A percentile compares a stretch with the other conserved stretches of the same genome.
phyloP scores from a whole-genome alignment of 92 coral and sea anemone species.

The Montipora capitata region DNA sequence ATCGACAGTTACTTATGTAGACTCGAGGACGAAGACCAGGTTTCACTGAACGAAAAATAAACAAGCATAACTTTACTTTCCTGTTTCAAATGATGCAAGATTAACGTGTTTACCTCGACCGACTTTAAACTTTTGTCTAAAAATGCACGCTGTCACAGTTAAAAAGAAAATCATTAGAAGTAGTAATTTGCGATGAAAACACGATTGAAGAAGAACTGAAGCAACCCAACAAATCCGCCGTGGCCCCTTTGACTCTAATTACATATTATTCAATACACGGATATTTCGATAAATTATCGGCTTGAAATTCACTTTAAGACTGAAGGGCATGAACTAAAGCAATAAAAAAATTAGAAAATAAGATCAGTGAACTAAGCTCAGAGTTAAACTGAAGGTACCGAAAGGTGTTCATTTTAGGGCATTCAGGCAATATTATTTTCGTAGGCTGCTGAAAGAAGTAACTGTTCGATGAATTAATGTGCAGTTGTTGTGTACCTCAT shows the following conservation, averaged over 20 bases:
- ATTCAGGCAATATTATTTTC: too few relatives aligned
- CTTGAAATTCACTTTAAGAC: too few relatives aligned
- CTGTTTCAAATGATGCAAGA: constrained; percentile 2
- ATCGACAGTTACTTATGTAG: background rate
- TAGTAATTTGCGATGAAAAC: background rate
- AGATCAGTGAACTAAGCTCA: too few relatives aligned
- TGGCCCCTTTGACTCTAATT: background rate
- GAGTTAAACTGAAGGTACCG: too few relatives aligned
- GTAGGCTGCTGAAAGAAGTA: too few relatives aligned
- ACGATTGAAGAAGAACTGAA: background rate
- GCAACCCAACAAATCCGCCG: background rate
- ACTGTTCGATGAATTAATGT: too few relatives aligned
- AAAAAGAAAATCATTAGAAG: too few relatives aligned
- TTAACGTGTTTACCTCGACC: background rate
- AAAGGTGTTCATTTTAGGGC: too few relatives aligned
- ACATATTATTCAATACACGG: background rate
- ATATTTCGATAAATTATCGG: too few relatives aligned
- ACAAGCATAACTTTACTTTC: constrained; percentile 3
- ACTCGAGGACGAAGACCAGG: background rate
- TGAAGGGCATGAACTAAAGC: too few relatives aligned
- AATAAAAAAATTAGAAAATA: too few relatives aligned
- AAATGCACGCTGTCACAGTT: background rate
- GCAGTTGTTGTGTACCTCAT: too few relatives aligned
- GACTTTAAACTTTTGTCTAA: background rate
- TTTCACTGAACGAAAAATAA: background rate